A percentile compares a stretch with the other conserved stretches of the same genome.
Conservation (phyloP, 1,140 invertebrate species). For the Drosophila tropicalis region DNA sequence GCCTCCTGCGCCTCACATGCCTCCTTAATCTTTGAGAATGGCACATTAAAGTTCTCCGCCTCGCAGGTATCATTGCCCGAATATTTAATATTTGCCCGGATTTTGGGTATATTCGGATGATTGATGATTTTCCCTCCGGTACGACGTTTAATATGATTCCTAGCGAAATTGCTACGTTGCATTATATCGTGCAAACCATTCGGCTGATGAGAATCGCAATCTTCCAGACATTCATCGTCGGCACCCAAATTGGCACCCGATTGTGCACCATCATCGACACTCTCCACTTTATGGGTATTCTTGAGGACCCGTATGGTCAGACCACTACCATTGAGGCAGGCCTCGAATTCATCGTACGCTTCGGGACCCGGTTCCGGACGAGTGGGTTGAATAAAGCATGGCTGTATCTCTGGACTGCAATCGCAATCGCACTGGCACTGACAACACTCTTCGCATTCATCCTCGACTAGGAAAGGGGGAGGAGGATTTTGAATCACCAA, state of each 20-base stretch:
- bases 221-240: constrained; percentile 49
- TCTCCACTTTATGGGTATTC: constrained; percentile 77
- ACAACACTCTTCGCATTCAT: constrained; percentile 59
- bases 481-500: no score
- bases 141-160: constrained; percentile 70
- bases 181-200: constrained; percentile 58
- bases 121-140: constrained; percentile 73
- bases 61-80: constrained; percentile 73
- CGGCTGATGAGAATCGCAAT: constrained; percentile 25
- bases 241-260: constrained; percentile 23
- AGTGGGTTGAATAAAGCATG: constrained; percentile 67
- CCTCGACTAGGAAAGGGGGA: neutral
- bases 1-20: constrained; percentile 51
- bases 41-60: constrained; percentile 69
- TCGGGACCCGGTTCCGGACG: constrained; percentile 70
- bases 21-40: constrained; percentile 75
- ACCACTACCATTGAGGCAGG: constrained; percentile 78
- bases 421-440: constrained; percentile 59
- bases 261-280: constrained; percentile 56
- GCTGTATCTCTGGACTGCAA: constrained; percentile 67
- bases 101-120: constrained; percentile 72
- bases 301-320: constrained; percentile 77
- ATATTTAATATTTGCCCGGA: constrained; percentile 79
- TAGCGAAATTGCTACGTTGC: constrained; percentile 68
- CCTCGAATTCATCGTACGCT: constrained; percentile 81